These are phyloP conservation scores for Achatina immaculata DNA, from an alignment of 1,140 invertebrate species.

Conservation along the genomic window DNA sequence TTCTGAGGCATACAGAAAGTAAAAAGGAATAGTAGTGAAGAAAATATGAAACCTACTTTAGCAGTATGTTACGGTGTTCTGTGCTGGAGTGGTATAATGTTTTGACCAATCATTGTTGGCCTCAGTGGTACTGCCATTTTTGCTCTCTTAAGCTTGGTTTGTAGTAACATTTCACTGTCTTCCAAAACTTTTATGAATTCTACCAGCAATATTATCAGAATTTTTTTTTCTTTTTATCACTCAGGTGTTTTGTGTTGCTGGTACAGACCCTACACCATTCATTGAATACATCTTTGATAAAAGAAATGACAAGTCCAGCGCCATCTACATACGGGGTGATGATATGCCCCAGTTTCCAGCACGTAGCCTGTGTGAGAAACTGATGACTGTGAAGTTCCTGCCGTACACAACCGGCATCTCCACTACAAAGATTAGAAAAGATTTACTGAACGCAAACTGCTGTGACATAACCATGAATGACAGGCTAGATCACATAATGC, in stretches of 20 bases:
- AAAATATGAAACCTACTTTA: too few species aligned
- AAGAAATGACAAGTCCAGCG: conserved; percentile 38
- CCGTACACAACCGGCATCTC: conserved; percentile 66
- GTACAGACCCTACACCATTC: conserved; percentile 64
- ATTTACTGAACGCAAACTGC: conserved; percentile 46
- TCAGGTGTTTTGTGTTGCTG: conserved; percentile 66
- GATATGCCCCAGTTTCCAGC: conserved; percentile 68
- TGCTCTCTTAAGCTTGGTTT: too few species aligned
- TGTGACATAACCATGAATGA: neutral
- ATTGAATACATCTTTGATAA: conserved; percentile 59
- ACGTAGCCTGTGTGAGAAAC: conserved; percentile 56
- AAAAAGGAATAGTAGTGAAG: too few species aligned
- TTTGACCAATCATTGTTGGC: too few species aligned
- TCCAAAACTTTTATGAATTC: too few species aligned
- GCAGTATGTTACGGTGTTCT: too few species aligned
- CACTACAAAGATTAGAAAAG: conserved; percentile 61
- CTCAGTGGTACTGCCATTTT: too few species aligned
- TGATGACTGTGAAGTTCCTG: conserved; percentile 64
- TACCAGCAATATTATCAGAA: too few species aligned
- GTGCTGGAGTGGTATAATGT: too few species aligned
- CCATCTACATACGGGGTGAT: conserved; percentile 66
- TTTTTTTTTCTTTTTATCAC: too few species aligned
- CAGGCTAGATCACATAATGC: neutral
- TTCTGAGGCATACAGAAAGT: too few species aligned
- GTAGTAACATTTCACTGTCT: too few species aligned